phyloP scores from a whole-genome alignment of 2,113 vertebrate species.

The Gymnarchus niloticus region DNA sequence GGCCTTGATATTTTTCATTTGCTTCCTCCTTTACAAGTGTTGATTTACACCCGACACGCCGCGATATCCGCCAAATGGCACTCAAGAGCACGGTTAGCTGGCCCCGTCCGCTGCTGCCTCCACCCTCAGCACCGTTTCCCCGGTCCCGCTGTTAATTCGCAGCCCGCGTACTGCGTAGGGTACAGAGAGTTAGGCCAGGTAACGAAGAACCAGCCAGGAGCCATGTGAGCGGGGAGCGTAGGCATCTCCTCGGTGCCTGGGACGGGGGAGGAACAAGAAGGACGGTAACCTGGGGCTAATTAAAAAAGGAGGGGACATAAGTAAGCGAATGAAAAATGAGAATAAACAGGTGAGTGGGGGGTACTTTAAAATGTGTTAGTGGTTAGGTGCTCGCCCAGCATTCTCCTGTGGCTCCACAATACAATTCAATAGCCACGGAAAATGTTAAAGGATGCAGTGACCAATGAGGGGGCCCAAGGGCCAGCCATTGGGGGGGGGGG shows the following conservation, averaged over 20 bases:
- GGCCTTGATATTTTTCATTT: constrained; percentile 43
- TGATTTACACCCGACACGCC: constrained; percentile 16
- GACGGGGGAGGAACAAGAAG: constrained; percentile 39
- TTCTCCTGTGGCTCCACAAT: constrained; percentile 30
- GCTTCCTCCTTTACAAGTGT: neutral
- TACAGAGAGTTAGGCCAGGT: constrained; percentile 39
- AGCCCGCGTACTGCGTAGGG: constrained; percentile 10
- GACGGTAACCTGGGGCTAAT: neutral
- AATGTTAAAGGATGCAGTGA: constrained; percentile 31
- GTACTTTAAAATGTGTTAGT: constrained; percentile 39
- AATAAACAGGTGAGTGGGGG: constrained; percentile 11
- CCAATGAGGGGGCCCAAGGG: constrained; percentile 23
- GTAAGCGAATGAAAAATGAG: constrained; percentile 20
- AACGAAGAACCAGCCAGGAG: constrained; percentile 39
- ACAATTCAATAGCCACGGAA: constrained; percentile 44
- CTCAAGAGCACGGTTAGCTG: neutral
- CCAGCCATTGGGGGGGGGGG: neutral
- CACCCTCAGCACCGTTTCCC: constrained; percentile 1
- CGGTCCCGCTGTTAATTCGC: constrained; percentile 48
- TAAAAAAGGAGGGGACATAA: constrained; percentile 2
- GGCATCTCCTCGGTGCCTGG: neutral
- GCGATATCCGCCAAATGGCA: neutral
- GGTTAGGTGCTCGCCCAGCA: constrained; percentile 39
- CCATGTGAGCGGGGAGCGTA: constrained; percentile 39
- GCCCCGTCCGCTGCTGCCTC: neutral